Evolutionary conservation across 37 sponge, comb jelly and placozoan species (phyloP), one percentile per base, ranked within the genome.

Genomic region (Diacarnus erythraeanus): DNA sequence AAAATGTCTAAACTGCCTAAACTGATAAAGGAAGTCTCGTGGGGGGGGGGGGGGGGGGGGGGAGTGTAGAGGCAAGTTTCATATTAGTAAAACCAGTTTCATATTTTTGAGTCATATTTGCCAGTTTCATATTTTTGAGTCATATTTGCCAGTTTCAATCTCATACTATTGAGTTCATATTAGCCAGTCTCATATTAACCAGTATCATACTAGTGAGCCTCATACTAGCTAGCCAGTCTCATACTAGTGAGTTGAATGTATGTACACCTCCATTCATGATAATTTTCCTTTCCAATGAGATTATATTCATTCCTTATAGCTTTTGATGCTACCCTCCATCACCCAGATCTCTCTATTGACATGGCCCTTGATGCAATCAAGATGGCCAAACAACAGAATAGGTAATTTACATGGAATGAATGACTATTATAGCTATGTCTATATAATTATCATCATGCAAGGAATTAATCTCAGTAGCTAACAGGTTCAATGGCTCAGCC

Each of bases 311-410:
- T 1, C 22, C 38, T 31, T 38, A 10, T 78, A 85, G 86, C 83
- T 20, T 68, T 94, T 64, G 80, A 89, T 40, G 91, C 86, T 23
- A 87, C 88, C 44, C 84, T 94, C 25, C 41, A 65, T 9, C 94
- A 94, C 38, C 81, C 88, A 38, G 90, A 95, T 23, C 81, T 89
- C 39, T 81, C 58, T 39, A 36, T 86, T 21, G 89, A 87, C 35
- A 72, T 86, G 64, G 90, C 84, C 17, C 75, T 86, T 26, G 71
- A 81, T 21, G 79, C 88, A 20, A 80, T 95, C 25, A 59, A 79
- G 69, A 58, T 87, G 47, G 72, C 87, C 37, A 34, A 68, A 3
- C 72, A 86, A 64, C 66, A 91, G 59, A 63, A 81, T 59, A 69
- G 80, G 86, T 85, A 57, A 37, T 43, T 26, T 5, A 5, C 1